Conservation (phyloP, 30 jellyfish, hydroid and myxozoan species). For the Aurelia aurita region DNA sequence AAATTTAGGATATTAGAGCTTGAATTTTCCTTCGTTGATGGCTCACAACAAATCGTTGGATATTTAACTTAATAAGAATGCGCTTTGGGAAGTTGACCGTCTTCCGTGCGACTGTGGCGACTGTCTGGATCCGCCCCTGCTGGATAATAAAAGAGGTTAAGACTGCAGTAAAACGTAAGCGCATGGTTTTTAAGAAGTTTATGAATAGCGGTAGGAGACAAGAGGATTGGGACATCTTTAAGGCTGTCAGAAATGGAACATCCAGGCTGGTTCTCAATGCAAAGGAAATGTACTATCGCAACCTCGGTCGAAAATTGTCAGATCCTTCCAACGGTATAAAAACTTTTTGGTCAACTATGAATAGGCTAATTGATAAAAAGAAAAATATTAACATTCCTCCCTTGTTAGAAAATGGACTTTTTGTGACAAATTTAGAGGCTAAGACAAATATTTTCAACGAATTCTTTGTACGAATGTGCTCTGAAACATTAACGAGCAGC, state of each 20-base stretch:
- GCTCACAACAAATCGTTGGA: no score
- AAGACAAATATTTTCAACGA: constrained; percentile 42
- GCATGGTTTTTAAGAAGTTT: constrained; percentile 46
- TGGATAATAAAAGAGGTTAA: constrained; percentile 31
- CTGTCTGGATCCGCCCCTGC: no score
- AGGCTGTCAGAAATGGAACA: constrained; percentile 50
- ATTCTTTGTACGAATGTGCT: constrained; percentile 57
- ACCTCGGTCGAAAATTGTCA: constrained; percentile 45
- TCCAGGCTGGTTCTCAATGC: constrained; percentile 49
- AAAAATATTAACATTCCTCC: constrained; percentile 45
- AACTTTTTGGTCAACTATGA: constrained; percentile 47
- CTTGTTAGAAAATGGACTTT: no score
- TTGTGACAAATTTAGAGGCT: constrained; percentile 46
- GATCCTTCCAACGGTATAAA: constrained; percentile 36
- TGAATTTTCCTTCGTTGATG: no score
- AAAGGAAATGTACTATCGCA: constrained; percentile 37
- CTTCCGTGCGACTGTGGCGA: no score
- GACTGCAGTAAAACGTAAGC: constrained; percentile 52
- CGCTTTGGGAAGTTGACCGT: no score
- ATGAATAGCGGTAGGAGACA: constrained; percentile 42
- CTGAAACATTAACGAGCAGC: constrained; percentile 33
- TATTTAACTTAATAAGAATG: no score
- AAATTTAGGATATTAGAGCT: no score
- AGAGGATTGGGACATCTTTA: constrained; percentile 30
- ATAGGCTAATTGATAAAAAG: constrained; percentile 28